Evolutionary conservation across 2,113 vertebrate species (phyloP).

Genomic region (Brachyhypopomus occidentalis): DNA sequence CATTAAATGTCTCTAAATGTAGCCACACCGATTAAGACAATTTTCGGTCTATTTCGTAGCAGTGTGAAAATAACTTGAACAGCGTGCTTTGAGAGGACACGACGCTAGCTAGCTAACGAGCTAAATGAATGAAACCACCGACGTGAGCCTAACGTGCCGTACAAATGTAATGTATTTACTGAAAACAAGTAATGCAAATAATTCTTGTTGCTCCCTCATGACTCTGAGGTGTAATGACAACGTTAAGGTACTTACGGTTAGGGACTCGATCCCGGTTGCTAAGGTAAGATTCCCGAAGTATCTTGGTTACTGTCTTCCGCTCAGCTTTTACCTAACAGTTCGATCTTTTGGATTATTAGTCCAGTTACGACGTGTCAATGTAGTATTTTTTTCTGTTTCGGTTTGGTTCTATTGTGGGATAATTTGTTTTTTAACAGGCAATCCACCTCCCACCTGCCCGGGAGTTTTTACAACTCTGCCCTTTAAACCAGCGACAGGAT

Average conservation of each 20-base stretch:
- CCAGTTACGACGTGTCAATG: conserved; percentile 55
- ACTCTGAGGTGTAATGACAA: neutral
- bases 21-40: no score
- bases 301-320: neutral
- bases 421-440: conserved; percentile 37
- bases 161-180: neutral
- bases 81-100: neutral
- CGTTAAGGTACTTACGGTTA: conserved; percentile 15
- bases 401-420: conserved; percentile 20
- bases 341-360: conserved; percentile 29
- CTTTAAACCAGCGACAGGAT: conserved; percentile 68
- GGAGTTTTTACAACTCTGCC: conserved; percentile 82
- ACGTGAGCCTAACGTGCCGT: neutral
- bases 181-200: neutral
- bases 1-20: no score
- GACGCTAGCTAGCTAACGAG: neutral
- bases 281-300: conserved; percentile 7
- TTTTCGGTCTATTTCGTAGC: no score
- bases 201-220: neutral
- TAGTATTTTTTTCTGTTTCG: conserved; percentile 41
- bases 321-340: neutral
- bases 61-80: neutral
- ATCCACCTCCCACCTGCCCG: conserved; percentile 67
- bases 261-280: neutral
- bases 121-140: neutral